Evolutionary conservation across 2,113 vertebrate species (phyloP).

Genomic region (Nannospalax galili): DNA sequence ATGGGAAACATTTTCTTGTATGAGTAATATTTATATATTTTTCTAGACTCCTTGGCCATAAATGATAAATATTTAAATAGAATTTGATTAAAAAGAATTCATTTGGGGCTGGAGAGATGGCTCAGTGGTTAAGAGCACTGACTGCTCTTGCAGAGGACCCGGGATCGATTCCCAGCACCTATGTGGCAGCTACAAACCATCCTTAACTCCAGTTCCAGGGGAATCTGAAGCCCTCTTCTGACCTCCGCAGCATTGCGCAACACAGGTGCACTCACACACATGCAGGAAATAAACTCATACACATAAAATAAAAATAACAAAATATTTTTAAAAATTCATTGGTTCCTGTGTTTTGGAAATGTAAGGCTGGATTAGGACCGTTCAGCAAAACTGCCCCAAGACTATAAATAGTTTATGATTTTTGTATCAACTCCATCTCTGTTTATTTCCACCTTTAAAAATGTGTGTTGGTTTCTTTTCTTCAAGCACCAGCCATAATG

Average conservation of each 20-base stretch:
- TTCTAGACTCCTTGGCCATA: background rate
- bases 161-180: no score
- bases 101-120: no score
- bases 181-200: no score
- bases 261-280: no score
- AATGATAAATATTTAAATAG: background rate
- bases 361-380: background rate
- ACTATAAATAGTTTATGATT: background rate
- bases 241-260: no score
- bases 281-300: no score
- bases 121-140: no score
- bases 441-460: background rate
- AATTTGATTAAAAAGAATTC: conserved; percentile 27
- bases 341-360: background rate
- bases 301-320: no score
- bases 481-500: background rate
- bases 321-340: no score
- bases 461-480: background rate
- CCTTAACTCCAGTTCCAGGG: no score
- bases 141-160: no score
- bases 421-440: background rate
- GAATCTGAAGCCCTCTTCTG: no score
- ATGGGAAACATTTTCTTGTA: background rate
- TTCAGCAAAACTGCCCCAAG: background rate
- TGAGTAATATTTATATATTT: background rate